Evolutionary conservation across 2,797 vertebrate genomes (phyloP), one percentile per base, ranked within the genome.

Genomic region (Bovichtus diacanthus): DNA sequence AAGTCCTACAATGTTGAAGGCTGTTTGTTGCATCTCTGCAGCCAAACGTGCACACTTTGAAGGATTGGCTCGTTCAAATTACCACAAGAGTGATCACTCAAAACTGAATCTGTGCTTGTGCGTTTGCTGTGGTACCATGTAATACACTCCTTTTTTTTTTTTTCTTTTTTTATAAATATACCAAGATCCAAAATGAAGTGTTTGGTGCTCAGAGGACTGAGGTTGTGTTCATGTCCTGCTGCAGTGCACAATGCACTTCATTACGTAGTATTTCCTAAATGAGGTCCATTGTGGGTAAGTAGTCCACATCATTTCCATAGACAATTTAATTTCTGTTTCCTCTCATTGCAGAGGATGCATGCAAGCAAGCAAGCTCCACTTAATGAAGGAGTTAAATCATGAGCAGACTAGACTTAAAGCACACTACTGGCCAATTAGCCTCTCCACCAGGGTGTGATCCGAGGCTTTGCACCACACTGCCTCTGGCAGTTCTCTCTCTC

Each of bases 401-500:
- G 69, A 72, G 53, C 46, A 75, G 69, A 75, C 61, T 50, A 53
- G 63, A 72, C 39, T 80, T 72, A 67, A 78, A 80, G 76, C 70
- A 55, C 82, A 63, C 71, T 39, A 46, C 47, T 54, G 84, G 68
- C 85, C 82, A 88, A 88, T 91, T 93, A 85, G 73, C 74, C 63
- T 58, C 68, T 78, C 59, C 69, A 58, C 43, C 74, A 56, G 82
- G 69, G 74, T 74, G 66, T 83, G 78, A 87, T 83, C 71, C 12
- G 18, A 46, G 61, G 69, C 78, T 83, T 60, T 79, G 71, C 82
- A 81, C 58, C 61, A 54, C 55, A 10, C 31, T 4, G 82, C 92
- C 87, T 88, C 83, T 72, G 86, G 89, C 70, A 27, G 1, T 82
- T 65, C 78, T 70, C 53, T 67, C 56, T 59, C 36, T 44, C 34